Evolutionary conservation across 2,888 invertebrate genomes (phyloP).

Genomic region (Labia minor): DNA sequence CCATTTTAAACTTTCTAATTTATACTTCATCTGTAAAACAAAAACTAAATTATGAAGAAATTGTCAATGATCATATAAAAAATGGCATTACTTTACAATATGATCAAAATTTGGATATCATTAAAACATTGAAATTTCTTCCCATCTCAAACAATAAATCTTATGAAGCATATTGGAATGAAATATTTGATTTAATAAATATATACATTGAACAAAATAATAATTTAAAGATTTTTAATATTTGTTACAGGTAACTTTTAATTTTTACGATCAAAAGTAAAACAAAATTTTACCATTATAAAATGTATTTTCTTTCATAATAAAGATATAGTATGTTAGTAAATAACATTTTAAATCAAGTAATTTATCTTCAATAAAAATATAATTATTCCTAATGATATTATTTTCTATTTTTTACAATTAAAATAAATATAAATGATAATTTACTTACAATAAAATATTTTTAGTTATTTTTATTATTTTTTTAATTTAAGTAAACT

Average conservation of each 20-base stretch:
- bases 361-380: too few relatives aligned
- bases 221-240: slow-evolving; percentile 33
- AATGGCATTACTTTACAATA: neutral
- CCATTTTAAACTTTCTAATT: slow-evolving; percentile 37
- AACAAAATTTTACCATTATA: too few relatives aligned
- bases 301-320: too few relatives aligned
- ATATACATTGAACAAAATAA: slow-evolving; percentile 29
- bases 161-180: slow-evolving; percentile 41
- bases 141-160: slow-evolving; percentile 40
- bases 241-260: slow-evolving; percentile 35
- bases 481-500: too few relatives aligned
- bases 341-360: too few relatives aligned
- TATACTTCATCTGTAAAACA: slow-evolving; percentile 39
- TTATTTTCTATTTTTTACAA: too few relatives aligned
- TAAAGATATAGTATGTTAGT: too few relatives aligned
- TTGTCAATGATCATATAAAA: slow-evolving; percentile 25
- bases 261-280: too few relatives aligned
- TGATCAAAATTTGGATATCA: slow-evolving; percentile 32
- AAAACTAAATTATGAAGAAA: slow-evolving; percentile 35
- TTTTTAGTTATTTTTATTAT: too few relatives aligned
- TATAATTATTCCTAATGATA: too few relatives aligned
- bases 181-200: slow-evolving; percentile 34
- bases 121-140: slow-evolving; percentile 38
- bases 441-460: too few relatives aligned
- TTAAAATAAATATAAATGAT: too few relatives aligned